These are phyloP conservation scores for Phortica magna DNA, from an alignment of 2,888 invertebrate genomes.

Conservation along the genomic window DNA sequence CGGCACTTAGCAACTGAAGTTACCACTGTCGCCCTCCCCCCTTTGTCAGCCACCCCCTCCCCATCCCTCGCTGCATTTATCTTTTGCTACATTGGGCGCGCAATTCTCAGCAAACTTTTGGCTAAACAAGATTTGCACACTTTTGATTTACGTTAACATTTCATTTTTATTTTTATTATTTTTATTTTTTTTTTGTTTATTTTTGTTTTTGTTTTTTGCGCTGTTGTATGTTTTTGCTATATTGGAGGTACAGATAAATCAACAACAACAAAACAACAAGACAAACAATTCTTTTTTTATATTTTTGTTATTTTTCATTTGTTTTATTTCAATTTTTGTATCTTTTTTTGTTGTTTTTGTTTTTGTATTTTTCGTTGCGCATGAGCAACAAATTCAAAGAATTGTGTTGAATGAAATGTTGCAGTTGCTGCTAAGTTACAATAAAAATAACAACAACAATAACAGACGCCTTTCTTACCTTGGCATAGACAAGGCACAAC, in stretches of 20 bases:
- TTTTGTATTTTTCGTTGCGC: slow-evolving; percentile 52
- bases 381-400: slow-evolving; percentile 55
- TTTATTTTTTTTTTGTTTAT: too few relatives aligned
- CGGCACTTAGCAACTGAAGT: slow-evolving; percentile 59
- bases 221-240: slow-evolving; percentile 28
- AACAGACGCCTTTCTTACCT: slow-evolving; percentile 3
- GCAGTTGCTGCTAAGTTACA: background rate
- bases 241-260: too few relatives aligned
- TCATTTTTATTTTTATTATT: background rate
- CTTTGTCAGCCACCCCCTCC: slow-evolving; percentile 37
- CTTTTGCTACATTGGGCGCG: background rate
- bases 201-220: background rate
- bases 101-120: slow-evolving; percentile 20
- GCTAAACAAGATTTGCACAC: slow-evolving; percentile 19
- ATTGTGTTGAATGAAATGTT: slow-evolving; percentile 2
- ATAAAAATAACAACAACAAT: background rate
- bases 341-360: slow-evolving; percentile 26
- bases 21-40: slow-evolving; percentile 38
- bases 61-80: background rate
- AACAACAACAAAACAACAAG: background rate
- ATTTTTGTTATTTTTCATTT: background rate
- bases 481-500: background rate
- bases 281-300: background rate
- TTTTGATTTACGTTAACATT: slow-evolving; percentile 27
- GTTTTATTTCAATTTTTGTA: slow-evolving; percentile 1